phyloP scores from a whole-genome alignment of 2,888 invertebrate species.

The Teinopalpus imperialis region DNA sequence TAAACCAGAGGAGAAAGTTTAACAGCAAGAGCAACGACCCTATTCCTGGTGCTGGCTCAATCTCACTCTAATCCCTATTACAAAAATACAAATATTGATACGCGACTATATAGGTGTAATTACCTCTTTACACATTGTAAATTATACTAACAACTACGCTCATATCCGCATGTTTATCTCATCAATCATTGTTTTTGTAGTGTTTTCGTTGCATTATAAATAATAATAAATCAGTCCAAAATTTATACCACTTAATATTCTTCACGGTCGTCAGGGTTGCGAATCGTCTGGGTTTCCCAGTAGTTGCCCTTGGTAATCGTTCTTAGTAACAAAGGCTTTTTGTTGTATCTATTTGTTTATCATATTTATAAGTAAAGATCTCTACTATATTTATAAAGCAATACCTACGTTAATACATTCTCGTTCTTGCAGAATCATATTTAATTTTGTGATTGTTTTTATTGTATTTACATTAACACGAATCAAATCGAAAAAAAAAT shows the following conservation, averaged over 20 bases:
- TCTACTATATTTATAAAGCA: too few relatives aligned
- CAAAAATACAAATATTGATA: too few relatives aligned
- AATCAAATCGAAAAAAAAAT: too few relatives aligned
- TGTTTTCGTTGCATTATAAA: neutral
- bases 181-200: constrained; percentile 4
- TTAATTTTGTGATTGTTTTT: too few relatives aligned
- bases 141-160: neutral
- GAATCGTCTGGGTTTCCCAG: constrained; percentile 5
- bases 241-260: neutral
- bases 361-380: constrained; percentile 2
- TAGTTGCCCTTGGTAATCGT: neutral
- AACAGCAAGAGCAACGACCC: constrained; percentile 60
- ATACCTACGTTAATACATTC: too few relatives aligned
- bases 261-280: neutral
- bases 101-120: constrained; percentile 19
- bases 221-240: constrained; percentile 12
- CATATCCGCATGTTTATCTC: neutral
- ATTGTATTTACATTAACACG: too few relatives aligned
- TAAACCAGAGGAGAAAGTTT: constrained; percentile 43
- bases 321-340: neutral
- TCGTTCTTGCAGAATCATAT: too few relatives aligned
- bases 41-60: constrained; percentile 39
- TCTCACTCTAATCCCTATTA: constrained; percentile 25
- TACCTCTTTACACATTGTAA: constrained; percentile 12
- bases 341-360: neutral